Base-by-base conservation (phyloP, 2,888 invertebrate species). In the Cephus pygmeus region DNA sequence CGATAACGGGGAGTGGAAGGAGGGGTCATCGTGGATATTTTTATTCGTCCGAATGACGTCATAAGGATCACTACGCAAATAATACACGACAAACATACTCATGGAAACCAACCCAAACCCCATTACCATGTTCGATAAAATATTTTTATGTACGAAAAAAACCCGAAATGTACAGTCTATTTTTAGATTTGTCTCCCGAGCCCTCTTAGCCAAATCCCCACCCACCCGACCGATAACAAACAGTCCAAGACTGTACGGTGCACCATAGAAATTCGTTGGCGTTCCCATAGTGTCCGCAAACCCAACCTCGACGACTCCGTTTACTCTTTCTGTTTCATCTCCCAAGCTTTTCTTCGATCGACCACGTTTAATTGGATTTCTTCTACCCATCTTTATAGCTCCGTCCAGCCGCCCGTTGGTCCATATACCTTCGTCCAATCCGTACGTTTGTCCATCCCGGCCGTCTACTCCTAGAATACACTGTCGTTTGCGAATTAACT, bases 191-290 rank as follows among this genome's bases (percentile, higher is more conserved):
- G 9, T 9, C 56, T 56, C 0, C 1, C 1, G 23, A 56, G 9
- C 23, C 56, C 56, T 9, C 9, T 40, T 56, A 15, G 1, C 56
- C 9, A 9, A 56, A 56, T 15, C 4, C 15, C 40, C 9, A 23
- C 9, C 9, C 9, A 2, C 23, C 56, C 9, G 9, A 56, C 56
- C 23, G 56, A 56, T 56, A 23, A 56, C 56, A 56, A 56, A 56
- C 56, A 56, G 9, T 23, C 56, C 23, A 23, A 15, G 56, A 23
- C 23, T 81, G 11, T 34, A 79, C 30, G 78, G 71, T 40, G 79
- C 79, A 80, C 77, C 76, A 78, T 69, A 78, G 77, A 81, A 82
- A 74, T 23, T 74, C 74, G 23, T 71, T 71, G 31, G 71, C 71
- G 12, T 31, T 69, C 71, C 33, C 71, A 12, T 31, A 31, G 31